Base-by-base conservation (phyloP, 1,140 invertebrate species). In the Amphibalanus amphitrite region DNA sequence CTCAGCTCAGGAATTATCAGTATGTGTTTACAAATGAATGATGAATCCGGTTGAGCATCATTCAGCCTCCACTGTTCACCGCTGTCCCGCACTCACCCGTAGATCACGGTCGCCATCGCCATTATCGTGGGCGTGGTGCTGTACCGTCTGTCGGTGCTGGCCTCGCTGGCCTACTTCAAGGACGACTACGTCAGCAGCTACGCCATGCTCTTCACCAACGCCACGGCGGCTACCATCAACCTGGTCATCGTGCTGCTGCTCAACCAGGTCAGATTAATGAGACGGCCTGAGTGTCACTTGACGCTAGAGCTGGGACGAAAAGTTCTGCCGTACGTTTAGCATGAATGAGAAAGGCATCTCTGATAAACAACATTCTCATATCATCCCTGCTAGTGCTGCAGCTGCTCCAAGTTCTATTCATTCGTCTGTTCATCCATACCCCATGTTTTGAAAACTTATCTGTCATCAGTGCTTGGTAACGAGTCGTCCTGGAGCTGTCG, bases 111-210 rank as follows among this genome's bases (percentile, higher is more conserved):
- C 76, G 93, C 93, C 0, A 81, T 97, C 70, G 90, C 88, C 20
- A 87, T 92, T 0, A 91, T 97, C 20, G 82, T 96, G 72, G 93
- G 88, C 20, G 92, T 97, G 29, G 92, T 97, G 75, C 81, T 96
- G 0, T 97, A 97, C 80, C 84, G 95, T 68, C 93, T 97, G 86
- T 90, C 92, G 3, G 83, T 93, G 70, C 81, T 93, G 75, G 89
- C 91, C 4, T 85, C 87, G 0, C 79, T 89, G 25, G 85, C 82
- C 75, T 73, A 75, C 67, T 73, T 74, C 0, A 73, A 76, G 29
- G 77, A 78, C 26, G 70, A 71, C 8, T 82, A 89, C 74, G 86
- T 87, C 70, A 88, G 85, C 15, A 88, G 85, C 75, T 87, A 88
- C 77, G 88, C 89, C 0, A 87, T 90, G 72, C 83, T 94, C 71